Evolutionary conservation across 1,140 invertebrate genomes (phyloP).

Genomic region (Helicoverpa zea): DNA sequence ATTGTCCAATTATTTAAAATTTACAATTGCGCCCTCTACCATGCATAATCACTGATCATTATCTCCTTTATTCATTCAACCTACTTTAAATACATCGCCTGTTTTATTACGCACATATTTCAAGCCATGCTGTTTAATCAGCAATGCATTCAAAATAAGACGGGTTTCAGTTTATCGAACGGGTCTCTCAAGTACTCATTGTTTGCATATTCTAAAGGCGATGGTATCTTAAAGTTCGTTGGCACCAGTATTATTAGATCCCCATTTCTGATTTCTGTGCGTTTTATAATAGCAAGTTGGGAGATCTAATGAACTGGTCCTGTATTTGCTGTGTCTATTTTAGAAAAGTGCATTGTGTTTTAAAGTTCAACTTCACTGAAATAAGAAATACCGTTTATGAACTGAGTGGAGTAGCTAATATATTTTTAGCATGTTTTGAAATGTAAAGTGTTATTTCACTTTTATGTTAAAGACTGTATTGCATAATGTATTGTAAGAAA

Average conservation of each 20-base stretch:
- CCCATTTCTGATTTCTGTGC: slow-evolving; percentile 2
- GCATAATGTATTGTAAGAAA: neutral
- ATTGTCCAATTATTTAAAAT: slow-evolving; percentile 55
- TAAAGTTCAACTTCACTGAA: slow-evolving; percentile 37
- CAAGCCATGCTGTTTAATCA: slow-evolving; percentile 31
- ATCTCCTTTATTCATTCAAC: slow-evolving; percentile 7
- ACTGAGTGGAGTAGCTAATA: neutral
- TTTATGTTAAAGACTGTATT: neutral
- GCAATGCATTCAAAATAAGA: slow-evolving; percentile 38
- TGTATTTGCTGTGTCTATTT: slow-evolving; percentile 9
- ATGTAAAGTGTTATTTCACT: neutral
- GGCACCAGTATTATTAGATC: slow-evolving; percentile 40
- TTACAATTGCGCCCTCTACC: slow-evolving; percentile 44
- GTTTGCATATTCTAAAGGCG: slow-evolving; percentile 59
- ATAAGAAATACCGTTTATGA: neutral
- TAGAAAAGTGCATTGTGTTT: slow-evolving; percentile 40
- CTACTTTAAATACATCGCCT: slow-evolving; percentile 33
- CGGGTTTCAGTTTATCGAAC: slow-evolving; percentile 40
- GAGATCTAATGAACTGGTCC: slow-evolving; percentile 32
- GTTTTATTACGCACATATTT: slow-evolving; percentile 13
- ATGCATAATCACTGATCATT: slow-evolving; percentile 26
- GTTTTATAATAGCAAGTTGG: neutral
- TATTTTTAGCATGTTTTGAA: neutral
- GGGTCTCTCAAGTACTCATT: slow-evolving; percentile 55
- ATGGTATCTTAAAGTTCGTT: slow-evolving; percentile 50